Evolutionary conservation across 2,888 invertebrate species (phyloP), one percentile per base, ranked within the genome.

Genomic region (Drosophila vallismaia): DNA sequence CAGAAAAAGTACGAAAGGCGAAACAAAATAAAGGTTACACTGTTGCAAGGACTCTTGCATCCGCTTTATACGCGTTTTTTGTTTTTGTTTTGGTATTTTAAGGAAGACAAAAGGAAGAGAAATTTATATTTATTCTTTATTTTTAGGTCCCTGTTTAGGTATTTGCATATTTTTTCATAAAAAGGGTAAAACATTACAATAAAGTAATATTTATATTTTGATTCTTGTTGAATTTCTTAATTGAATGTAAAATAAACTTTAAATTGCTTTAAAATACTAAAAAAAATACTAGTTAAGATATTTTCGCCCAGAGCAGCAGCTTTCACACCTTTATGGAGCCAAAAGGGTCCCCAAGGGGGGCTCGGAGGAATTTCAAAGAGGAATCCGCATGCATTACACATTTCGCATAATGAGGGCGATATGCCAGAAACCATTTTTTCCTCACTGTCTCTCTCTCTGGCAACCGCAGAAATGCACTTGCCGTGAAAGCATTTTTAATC

Each of bases 401-500:
- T 46, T 64, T 53, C 64, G 63, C 63, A 66, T 67, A 64, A 64
- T 64, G 53, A 64, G 67, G 54, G 33, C 53, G 64, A 66, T 66
- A 67, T 67, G 56, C 40, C 64, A 50, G 50, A 50, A 12, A 36
- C 24, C 55, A 56, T 42, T 44, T 44, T 56, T 62, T 60, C 31
- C 42, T 8, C 31, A 4, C 12, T 31, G 12, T 2, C 33, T 12
- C 29, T 31, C 52, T 40, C 49, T 38, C 8, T 10, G 40, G 45
- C 51, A 67, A 88, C 85, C 88, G 75, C 85, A 88, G 74, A 78
- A 86, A 83, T 88, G 84, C 88, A 85, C 77, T 85, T 81, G 82
- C 76, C 86, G 88, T 85, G 84, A 85, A 85, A 85, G 88, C 85
- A 86, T 88, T 85, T 88, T 85, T 88, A 88, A 85, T 85, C 86